A percentile compares a stretch with the other conserved stretches of the same genome.
Conservation (phyloP, 2,113 vertebrate genomes). For the Cavia porcellus region DNA sequence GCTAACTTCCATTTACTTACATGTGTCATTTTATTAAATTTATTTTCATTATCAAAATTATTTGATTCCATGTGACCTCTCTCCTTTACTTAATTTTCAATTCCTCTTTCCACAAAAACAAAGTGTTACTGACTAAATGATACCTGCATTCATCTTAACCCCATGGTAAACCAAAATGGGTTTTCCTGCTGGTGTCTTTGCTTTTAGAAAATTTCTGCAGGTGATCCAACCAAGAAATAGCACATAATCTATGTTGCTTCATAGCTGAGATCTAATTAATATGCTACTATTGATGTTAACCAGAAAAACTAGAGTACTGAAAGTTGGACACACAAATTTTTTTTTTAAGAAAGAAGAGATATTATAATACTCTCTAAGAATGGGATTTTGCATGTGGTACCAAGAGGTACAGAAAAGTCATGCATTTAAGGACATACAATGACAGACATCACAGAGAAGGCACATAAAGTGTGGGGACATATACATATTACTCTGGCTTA, state of each 20-base stretch:
- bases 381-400: not conserved
- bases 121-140: not conserved
- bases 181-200: not conserved
- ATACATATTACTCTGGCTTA: not conserved
- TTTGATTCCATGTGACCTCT: not conserved
- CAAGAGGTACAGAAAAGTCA: not conserved
- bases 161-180: not conserved
- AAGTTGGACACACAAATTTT: not conserved
- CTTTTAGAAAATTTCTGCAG: not conserved
- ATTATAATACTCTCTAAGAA: not conserved
- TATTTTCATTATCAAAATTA: not conserved
- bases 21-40: not conserved
- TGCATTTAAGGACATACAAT: not conserved
- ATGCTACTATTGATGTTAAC: too few species aligned
- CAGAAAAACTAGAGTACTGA: not conserved
- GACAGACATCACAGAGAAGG: not conserved
- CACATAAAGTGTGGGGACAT: not conserved
- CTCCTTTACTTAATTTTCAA: not conserved
- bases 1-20: not conserved
- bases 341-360: not conserved
- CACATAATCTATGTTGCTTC: not conserved
- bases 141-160: not conserved
- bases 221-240: not conserved
- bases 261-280: not conserved
- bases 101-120: not conserved